These are phyloP conservation scores for Ommatoiulus sabulosus DNA, from an alignment of 2,888 invertebrate genomes.

Conservation along the genomic window DNA sequence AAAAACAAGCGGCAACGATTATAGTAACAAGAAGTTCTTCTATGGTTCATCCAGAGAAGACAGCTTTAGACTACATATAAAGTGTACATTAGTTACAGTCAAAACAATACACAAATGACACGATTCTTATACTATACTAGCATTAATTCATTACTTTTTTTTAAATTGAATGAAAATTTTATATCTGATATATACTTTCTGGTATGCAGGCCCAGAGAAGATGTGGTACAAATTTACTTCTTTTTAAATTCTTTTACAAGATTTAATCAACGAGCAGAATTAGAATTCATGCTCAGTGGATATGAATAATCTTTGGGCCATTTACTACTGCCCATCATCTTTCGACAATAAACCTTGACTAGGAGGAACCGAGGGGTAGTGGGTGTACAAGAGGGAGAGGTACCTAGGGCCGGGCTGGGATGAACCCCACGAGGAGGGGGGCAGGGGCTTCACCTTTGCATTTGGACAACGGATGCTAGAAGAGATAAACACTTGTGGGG, in stretches of 20 bases:
- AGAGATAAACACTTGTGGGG: constrained; percentile 55
- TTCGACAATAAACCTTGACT: background rate
- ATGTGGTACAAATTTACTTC: background rate
- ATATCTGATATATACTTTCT: no score
- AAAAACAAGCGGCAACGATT: no score
- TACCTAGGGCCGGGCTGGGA: background rate
- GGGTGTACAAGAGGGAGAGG: background rate
- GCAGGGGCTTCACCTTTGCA: constrained; percentile 29
- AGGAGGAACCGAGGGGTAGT: background rate
- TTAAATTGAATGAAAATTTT: no score
- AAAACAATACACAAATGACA: no score
- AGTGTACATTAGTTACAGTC: no score
- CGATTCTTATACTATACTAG: no score
- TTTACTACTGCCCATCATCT: background rate
- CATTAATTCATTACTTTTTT: no score
- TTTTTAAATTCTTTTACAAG: background rate
- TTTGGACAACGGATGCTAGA: constrained; percentile 46
- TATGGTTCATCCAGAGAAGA: no score
- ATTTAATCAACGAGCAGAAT: background rate
- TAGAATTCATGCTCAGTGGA: background rate
- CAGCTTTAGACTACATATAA: no score
- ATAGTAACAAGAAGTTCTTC: no score
- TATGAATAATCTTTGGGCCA: background rate
- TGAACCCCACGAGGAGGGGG: background rate
- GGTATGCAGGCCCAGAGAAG: no score